Evolutionary conservation across 1,140 invertebrate genomes (phyloP), one percentile per base, ranked within the genome.

Genomic region (Zophobas atratus): DNA sequence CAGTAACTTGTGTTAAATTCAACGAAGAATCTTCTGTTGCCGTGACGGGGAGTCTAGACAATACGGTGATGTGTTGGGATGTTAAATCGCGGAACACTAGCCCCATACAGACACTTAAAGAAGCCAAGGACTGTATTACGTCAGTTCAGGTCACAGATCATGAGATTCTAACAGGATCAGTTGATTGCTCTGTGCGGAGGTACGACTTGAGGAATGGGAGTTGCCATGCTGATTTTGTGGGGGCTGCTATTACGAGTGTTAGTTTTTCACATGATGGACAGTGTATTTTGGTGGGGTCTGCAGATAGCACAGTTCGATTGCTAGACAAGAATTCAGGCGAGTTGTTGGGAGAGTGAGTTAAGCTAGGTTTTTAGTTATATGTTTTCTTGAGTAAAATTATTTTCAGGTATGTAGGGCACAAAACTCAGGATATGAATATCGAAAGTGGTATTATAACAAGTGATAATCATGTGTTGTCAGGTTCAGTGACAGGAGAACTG

Each of bases 21-120:
- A 99, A 99, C 88, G 97, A 99, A 88, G 96, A 99, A 85, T 98
- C 97, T 0, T 92, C 94, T 2, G 90, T 99, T 81, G 93, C 93
- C 0, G 84, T 98, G 6, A 98, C 97, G 70, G 98, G 97, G 1
- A 96, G 96, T 34, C 89, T 96, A 46, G 98, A 99, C 86, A 97
- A 98, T 84, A 93, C 93, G 0, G 94, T 98, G 1, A 93, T 94
- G 88, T 93, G 93, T 84, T 99, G 96, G 96, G 98, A 99, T 87
- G 88, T 92, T 36, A 89, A 92, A 76, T 92, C 93, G 35, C 90
- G 91, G 80, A 90, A 89, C 48, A 88, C 91, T 60, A 93, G 94
- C 73, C 94, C 96, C 0, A 90, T 96, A 67, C 94, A 98, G 87
- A 89, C 92, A 43, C 88, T 99, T 81, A 93, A 93, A 86, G 97